Base-by-base conservation (phyloP, 2,113 vertebrate genomes). In the Percina caprodes region DNA sequence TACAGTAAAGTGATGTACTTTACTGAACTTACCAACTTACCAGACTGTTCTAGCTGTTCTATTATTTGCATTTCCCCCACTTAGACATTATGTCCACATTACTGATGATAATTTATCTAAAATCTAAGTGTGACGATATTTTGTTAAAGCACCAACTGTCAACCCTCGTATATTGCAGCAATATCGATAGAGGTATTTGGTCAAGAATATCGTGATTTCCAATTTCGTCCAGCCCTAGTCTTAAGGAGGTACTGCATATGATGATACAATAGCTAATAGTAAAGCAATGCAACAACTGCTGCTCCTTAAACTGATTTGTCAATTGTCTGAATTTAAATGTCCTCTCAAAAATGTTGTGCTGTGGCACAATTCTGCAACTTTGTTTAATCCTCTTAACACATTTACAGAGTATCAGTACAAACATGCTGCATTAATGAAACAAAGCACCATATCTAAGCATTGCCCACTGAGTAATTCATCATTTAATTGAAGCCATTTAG, bases 391-490 rank as follows among this genome's bases (percentile, higher is more conserved):
- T 59, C 3, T n/a, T 59, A 74, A 59, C 65, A 48, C 56, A 74
- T n/a, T 16, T 39, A 39, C 48, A 42, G 12, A 3, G 13, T 65
- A 42, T 63, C 60, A 19, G 45, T 18, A n/a, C 52, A 86, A 60
- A 86, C 56, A 52, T 0, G 15, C 12, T 68, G 39, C 52, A 73
- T 13, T 26, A 76, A 59, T 54, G 45, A 73, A 58, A 67, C 33
- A 76, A 75, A 70, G 71, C 39, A 67, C 26, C 52, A 42, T 79
- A 67, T 61, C 59, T 72, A 75, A 73, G 54, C 66, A 51, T 35
- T 68, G 33, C 18, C 7, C 46, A 71, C 48, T 6, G 48, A 76
- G 46, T 33, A 7, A 79, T 74, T 51, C 26, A 52, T 54, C 60
- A 39, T 55, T 70, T 66, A 82, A 66, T 52, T 68, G 35, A 70